Evolutionary conservation across 2,113 vertebrate genomes (phyloP), one percentile per base, ranked within the genome.

Genomic region (Cyphomyrus plagiostoma): DNA sequence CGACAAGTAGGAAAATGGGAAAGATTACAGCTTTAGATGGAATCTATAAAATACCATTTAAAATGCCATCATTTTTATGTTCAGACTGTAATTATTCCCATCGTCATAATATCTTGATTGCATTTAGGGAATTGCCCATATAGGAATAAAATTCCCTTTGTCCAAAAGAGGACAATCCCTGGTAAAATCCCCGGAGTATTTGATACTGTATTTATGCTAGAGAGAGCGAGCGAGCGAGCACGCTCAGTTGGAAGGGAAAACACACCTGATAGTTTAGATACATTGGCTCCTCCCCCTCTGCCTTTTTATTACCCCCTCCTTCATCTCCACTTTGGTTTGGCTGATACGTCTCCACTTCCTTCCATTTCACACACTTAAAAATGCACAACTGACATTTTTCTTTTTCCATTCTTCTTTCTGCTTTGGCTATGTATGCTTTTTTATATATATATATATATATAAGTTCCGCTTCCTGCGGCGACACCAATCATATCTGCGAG

Each of bases 51-150:
- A 26, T 17, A 53, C 46, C 4, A 30, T 84, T 52, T 42, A 39
- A 50, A 45, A 89, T 19, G 9, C 26, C 70, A 13, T 52, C 82
- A 42, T 85, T 85, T 88, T 42, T 13, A 85, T n/a, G 42, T 80
- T 58, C 45, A 85, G 11, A 48, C 52, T 89, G 49, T 84, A 85
- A 62, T 89, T 89, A 85, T 62, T 89, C 50, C 84, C 23, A 58
- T 13, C 30, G 42, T 9, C 80, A 84, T 62, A 46, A 62, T 56
- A 45, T 89, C 80, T 84, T 62, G 45, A 89, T 89, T 80, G 56
- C 23, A 56, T 49, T 89, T 48, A 35, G 80, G 89, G 89, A 85
- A 89, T 89, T 85, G 42, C 89, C 89, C 89, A 62, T 80, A 89
- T 84, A 84, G 23, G 49, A 42, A 10, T 48, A 53, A 89, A 84